Evolutionary conservation across 2,113 vertebrate genomes (phyloP).

Genomic region (Hyaena hyaena): DNA sequence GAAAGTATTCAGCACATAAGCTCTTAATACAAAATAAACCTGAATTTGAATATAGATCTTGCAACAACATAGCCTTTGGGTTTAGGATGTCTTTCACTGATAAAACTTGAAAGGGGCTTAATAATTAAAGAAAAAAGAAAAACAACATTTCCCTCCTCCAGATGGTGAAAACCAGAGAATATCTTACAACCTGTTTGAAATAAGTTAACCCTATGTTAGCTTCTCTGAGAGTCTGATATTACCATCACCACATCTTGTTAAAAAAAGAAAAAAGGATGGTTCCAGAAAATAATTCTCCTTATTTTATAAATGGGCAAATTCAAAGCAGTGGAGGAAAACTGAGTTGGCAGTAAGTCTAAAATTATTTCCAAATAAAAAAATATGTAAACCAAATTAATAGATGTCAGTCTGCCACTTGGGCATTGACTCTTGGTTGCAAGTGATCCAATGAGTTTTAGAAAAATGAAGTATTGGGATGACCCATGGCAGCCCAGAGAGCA

Average conservation of each 20-base stretch:
- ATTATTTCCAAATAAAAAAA: constrained; percentile 3
- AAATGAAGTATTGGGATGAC: neutral
- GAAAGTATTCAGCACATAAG: neutral
- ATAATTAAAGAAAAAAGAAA: constrained; percentile 25
- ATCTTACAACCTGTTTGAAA: neutral
- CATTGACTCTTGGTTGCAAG: neutral
- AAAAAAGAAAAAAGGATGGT: neutral
- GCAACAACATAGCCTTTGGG: neutral
- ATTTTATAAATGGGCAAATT: constrained; percentile 13
- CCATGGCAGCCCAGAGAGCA: neutral
- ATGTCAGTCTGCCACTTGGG: neutral
- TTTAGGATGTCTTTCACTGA: neutral
- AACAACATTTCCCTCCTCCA: neutral
- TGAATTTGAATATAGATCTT: neutral
- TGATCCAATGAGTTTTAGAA: neutral
- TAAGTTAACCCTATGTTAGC: neutral
- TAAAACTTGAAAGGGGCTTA: neutral
- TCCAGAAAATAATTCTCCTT: neutral
- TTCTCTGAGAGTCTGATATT: neutral
- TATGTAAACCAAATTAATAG: neutral
- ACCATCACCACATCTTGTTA: neutral
- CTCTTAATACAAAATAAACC: neutral
- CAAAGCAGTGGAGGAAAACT: constrained; percentile 16
- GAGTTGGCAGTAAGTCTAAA: neutral
- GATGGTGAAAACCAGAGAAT: neutral